phyloP scores from a whole-genome alignment of 2,113 vertebrate genomes.

The Dinomys branickii region DNA sequence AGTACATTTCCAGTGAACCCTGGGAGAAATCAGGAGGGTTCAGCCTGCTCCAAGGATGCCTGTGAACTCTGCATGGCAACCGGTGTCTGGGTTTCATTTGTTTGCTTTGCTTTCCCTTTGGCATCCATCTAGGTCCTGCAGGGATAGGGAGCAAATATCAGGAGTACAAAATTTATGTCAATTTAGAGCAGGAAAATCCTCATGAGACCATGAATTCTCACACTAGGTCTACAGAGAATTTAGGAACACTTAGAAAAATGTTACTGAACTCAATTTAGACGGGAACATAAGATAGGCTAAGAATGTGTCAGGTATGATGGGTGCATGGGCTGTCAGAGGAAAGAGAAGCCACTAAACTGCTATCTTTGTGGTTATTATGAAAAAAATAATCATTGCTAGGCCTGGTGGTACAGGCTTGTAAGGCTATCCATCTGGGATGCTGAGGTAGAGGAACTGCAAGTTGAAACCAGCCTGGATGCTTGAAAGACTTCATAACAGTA shows the following conservation, averaged over 20 bases:
- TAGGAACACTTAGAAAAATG: not conserved
- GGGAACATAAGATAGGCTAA: not conserved
- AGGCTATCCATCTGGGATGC: not conserved
- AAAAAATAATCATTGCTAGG: not conserved
- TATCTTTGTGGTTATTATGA: not conserved
- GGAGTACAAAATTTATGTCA: not conserved
- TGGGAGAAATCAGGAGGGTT: not conserved
- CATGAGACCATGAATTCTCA: not conserved
- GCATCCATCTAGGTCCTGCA: not conserved
- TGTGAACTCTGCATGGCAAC: not conserved
- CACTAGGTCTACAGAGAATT: not conserved
- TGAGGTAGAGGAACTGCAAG: not conserved
- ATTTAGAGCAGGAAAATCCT: not conserved
- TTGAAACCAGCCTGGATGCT: not conserved
- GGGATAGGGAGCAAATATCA: not conserved
- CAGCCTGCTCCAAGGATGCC: not conserved
- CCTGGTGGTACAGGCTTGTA: not conserved
- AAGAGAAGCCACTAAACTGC: not conserved
- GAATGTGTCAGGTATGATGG: not conserved
- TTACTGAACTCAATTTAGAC: not conserved
- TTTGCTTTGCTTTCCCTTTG: not conserved
- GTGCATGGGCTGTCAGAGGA: not conserved
- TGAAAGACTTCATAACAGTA: too few relatives aligned
- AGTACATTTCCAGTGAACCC: not conserved
- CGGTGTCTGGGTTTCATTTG: not conserved